Evolutionary conservation across 1,140 invertebrate genomes (phyloP).

Genomic region (Temnothorax curvispinosus): DNA sequence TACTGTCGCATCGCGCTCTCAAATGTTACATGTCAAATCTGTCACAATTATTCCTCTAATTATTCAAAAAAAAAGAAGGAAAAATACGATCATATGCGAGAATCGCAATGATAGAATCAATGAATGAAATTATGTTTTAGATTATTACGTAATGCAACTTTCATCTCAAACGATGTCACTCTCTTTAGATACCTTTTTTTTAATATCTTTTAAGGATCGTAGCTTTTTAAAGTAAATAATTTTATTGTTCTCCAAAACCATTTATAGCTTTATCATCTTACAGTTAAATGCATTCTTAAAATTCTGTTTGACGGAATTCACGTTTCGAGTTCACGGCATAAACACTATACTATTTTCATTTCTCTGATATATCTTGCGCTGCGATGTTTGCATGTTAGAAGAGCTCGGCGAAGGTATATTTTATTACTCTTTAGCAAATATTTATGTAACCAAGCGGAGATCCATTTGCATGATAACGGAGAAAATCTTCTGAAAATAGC

Average conservation of each 20-base stretch:
- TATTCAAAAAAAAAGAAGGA: background rate
- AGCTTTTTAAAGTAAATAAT: background rate
- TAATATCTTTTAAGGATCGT: background rate
- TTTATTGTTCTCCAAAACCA: background rate
- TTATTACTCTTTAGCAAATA: slow-evolving; percentile 52
- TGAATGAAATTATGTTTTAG: background rate
- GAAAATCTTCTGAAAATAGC: slow-evolving; percentile 46
- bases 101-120: background rate
- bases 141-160: background rate
- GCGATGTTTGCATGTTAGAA: background rate
- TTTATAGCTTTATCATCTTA: background rate
- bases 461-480: slow-evolving; percentile 50
- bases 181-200: background rate
- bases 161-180: background rate
- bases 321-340: background rate
- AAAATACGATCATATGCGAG: background rate
- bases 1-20: background rate
- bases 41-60: background rate
- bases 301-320: background rate
- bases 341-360: background rate
- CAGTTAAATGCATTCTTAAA: background rate
- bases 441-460: slow-evolving; percentile 58
- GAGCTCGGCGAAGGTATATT: slow-evolving; percentile 27
- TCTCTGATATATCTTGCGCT: background rate
- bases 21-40: background rate